Base-by-base conservation (phyloP, 1,140 invertebrate genomes). In the Vanessa tameamea region DNA sequence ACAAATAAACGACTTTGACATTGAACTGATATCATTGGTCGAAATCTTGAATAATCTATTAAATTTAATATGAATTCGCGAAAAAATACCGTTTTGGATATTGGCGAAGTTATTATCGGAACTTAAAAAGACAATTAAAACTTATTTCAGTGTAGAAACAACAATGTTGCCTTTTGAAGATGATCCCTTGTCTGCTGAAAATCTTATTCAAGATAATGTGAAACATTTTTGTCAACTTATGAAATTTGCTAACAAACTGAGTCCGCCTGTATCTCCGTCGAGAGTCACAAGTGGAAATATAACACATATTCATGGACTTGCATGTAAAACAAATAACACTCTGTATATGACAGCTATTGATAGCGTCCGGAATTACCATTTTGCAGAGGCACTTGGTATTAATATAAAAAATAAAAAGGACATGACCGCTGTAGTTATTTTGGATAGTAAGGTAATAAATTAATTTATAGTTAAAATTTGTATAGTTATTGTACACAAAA, bases 271-370 rank as follows among this genome's bases (percentile, higher is more conserved):
- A 1, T 76, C 75, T 8, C 89, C 92, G 0, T 63, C 78, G 0
- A 83, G 76, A 23, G 80, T 83, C 0, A 48, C 57, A 2, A 64
- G 16, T 61, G 76, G 73, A 3, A 88, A 90, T 16, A 67, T 87
- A 0, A 85, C 82, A 0, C 78, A 84, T 50, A 76, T 92, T 15
- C 76, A 83, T 0, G 90, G 90, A 0, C 74, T 91, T 43, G 80
- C 85, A 2, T 92, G 90, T 61, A 57, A 76, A 0, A 94, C 91
- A 1, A 97, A 97, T 85, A 92, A 92, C 77, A 96, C 95, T 16
- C 76, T 98, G 31, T 93, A 94, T 55, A 94, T 97, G 72, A 83
- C 96, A 47, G 95, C 95, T 1, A 94, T 97, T 63, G 96, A 97
- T 82, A 95, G 95, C 80, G 81, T 95, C 6, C 82, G 94, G 43